Evolutionary conservation across 2,797 vertebrate species (phyloP), one percentile per base, ranked within the genome.

Genomic region (Poecilia wingei): DNA sequence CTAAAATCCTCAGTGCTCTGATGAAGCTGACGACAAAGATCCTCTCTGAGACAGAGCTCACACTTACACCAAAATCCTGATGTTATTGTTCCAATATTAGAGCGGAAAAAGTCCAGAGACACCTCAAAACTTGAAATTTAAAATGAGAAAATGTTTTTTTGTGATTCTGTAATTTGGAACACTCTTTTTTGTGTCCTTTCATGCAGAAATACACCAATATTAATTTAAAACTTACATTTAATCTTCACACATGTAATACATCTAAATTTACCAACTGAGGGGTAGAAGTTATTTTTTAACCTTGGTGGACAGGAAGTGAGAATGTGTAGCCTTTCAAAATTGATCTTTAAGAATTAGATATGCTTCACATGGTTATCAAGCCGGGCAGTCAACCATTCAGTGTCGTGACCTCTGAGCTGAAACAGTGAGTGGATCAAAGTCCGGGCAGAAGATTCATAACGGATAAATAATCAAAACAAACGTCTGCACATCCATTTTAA

Each of bases 241-340:
- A 36, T 66, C 69, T 69, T 4, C 20, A 12, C 72, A n/a, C 12
- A 13, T 55, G 43, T 74, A 77, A 82, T 8, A 81, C 49, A 53
- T 45, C 45, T 77, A 43, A 69, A 80, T 84, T 68, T 84, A 76
- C 55, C 81, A 66, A 72, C 69, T 75, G 46, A 55, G 69, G 28
- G 47, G 47, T 68, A 2, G 4, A 31, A 13, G n/a, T 33, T 66
- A 22, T 83, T 57, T 85, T 51, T 86, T 46, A 51, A 47, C 81
- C 76, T 68, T 45, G n/a, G 18, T 18, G 70, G 75, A 1, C 1
- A 76, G 82, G 70, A 28, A 28, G 74, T 59, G 61, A 72, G 74
- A 84, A 81, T 77, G 72, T 85, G 81, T 51, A 78, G 88, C 82
- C 82, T 77, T 83, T 86, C 69, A 81, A 91, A 85, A 84, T 77